These are phyloP conservation scores for Drosophila subobscura DNA, from an alignment of 1,140 invertebrate species.

Conservation along the genomic window DNA sequence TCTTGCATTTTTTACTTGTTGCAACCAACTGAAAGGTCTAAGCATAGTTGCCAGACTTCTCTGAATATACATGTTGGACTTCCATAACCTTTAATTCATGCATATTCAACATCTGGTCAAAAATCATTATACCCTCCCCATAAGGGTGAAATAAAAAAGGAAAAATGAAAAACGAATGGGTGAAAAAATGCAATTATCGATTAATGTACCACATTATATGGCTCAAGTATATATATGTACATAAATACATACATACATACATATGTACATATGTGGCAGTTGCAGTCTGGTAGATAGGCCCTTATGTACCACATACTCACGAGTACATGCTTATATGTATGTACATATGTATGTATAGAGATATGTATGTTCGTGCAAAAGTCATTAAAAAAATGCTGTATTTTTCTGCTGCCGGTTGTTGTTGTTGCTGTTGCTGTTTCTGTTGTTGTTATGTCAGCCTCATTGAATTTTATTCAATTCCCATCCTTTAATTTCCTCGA, in stretches of 20 bases:
- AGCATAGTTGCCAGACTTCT: too few relatives aligned
- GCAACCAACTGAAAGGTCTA: too few relatives aligned
- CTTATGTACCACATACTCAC: conserved; percentile 28
- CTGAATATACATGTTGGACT: too few relatives aligned
- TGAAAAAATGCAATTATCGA: conserved; percentile 79
- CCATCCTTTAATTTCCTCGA: conserved; percentile 69
- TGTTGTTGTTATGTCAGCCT: neutral
- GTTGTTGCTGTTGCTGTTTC: neutral
- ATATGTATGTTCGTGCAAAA: conserved; percentile 50
- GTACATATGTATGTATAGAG: conserved; percentile 26
- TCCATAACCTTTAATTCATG: too few relatives aligned
- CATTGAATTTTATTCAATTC: conserved; percentile 64
- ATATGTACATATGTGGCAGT: conserved; percentile 1
- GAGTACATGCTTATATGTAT: conserved; percentile 34
- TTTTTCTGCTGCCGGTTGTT: conserved; percentile 22
- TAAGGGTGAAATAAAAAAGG: neutral
- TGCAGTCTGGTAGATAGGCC: conserved; percentile 44
- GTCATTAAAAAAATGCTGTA: conserved; percentile 48
- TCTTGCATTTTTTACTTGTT: too few relatives aligned
- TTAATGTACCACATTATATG: conserved; percentile 81
- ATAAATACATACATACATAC: conserved; percentile 2
- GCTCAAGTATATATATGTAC: conserved; percentile 30
- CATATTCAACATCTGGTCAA: too few relatives aligned
- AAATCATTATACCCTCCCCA: too few relatives aligned
- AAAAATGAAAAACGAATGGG: conserved; percentile 1